Evolutionary conservation across 2,888 invertebrate species (phyloP).

Genomic region (Apantesis nais): DNA sequence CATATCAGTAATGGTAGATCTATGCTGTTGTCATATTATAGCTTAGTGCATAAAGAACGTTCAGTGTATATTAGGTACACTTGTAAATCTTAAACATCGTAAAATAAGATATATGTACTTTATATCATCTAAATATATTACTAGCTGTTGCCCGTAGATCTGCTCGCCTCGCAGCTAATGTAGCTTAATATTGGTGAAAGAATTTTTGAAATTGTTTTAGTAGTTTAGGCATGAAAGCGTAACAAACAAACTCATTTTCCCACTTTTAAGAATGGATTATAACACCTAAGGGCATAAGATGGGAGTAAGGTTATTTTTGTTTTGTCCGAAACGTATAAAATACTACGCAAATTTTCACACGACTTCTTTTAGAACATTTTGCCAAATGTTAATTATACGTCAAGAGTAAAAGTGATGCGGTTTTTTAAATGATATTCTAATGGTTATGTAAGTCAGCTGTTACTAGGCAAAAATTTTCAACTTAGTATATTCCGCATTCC

Average conservation of each 20-base stretch:
- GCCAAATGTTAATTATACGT: background rate
- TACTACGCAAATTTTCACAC: background rate
- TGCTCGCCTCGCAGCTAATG: no score
- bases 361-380: background rate
- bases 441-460: constrained; percentile 38
- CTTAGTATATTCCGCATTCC: constrained; percentile 71
- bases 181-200: no score
- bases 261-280: no score
- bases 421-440: constrained; percentile 3
- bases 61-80: background rate
- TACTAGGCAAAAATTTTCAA: constrained; percentile 54
- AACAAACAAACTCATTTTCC: no score
- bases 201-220: no score
- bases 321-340: background rate
- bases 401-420: constrained; percentile 5
- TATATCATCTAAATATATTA: no score
- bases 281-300: background rate
- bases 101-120: no score
- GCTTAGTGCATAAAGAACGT: no score
- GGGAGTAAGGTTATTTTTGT: background rate
- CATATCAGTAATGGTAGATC: no score
- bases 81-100: background rate
- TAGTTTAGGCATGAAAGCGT: no score
- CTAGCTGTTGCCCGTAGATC: no score
- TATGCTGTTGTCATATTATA: no score